These are phyloP conservation scores for Garra rufa DNA, from an alignment of 2,113 vertebrate species.

Conservation along the genomic window DNA sequence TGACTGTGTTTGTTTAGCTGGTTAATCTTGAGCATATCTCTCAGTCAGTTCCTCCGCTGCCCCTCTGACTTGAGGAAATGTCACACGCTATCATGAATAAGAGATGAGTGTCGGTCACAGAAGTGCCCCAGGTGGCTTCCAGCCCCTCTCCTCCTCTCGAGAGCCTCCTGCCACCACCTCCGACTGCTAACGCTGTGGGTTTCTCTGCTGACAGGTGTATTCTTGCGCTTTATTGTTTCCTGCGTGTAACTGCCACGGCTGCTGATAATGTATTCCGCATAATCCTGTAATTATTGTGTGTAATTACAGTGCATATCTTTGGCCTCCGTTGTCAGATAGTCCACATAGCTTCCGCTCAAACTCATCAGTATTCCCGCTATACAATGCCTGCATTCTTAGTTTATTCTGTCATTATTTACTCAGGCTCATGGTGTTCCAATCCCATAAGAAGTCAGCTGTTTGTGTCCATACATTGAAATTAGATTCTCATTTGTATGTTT, in stretches of 20 bases:
- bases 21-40: conserved; percentile 50
- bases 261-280: conserved; percentile 1
- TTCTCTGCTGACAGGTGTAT: conserved; percentile 27
- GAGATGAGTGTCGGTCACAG: conserved; percentile 52
- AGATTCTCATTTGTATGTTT: too few relatives aligned
- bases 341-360: conserved; percentile 3
- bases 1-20: conserved; percentile 10
- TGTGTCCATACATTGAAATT: background rate
- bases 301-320: conserved; percentile 39
- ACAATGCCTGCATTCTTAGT: conserved; percentile 7
- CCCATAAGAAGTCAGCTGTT: background rate
- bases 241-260: background rate
- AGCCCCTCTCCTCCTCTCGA: conserved; percentile 29
- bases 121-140: conserved; percentile 37
- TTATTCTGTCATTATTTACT: conserved; percentile 8
- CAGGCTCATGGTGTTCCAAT: background rate
- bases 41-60: conserved; percentile 39
- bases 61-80: conserved; percentile 52
- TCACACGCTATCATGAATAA: conserved; percentile 58
- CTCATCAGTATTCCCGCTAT: background rate
- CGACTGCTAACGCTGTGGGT: conserved; percentile 26
- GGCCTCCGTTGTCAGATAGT: conserved; percentile 15
- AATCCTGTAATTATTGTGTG: conserved; percentile 20
- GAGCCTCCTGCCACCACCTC: conserved; percentile 24
- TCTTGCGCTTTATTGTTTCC: conserved; percentile 12